A percentile compares a stretch with the other conserved stretches of the same genome.
phyloP scores from a whole-genome alignment of 1,140 invertebrate species.

The Agrypnia vestita region DNA sequence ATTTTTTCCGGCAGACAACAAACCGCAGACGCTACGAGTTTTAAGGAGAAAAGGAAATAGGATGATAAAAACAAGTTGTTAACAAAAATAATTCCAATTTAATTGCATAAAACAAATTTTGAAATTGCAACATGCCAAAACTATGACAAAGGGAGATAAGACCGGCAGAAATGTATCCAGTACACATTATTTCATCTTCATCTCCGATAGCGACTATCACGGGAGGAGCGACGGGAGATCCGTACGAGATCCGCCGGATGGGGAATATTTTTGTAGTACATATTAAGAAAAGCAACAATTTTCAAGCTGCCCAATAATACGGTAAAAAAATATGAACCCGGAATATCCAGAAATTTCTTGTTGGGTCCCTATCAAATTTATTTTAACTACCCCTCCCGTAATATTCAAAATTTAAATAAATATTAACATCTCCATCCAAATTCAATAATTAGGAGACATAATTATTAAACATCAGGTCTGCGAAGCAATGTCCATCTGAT shows the following conservation, averaged over 20 bases:
- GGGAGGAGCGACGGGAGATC: background rate
- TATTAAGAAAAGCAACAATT: background rate
- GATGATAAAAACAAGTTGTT: background rate
- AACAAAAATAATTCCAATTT: constrained; percentile 25
- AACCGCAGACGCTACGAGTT: too few relatives aligned
- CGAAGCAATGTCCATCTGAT: too few relatives aligned
- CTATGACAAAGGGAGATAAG: background rate
- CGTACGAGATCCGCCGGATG: background rate
- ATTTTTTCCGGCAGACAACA: too few relatives aligned
- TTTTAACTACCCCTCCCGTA: too few relatives aligned
- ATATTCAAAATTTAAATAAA: too few relatives aligned
- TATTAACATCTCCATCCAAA: too few relatives aligned
- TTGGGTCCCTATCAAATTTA: too few relatives aligned
- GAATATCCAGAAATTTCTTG: too few relatives aligned
- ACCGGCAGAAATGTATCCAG: background rate
- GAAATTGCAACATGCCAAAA: constrained; percentile 8
- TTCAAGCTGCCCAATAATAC: too few relatives aligned
- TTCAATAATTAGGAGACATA: too few relatives aligned
- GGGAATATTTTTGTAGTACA: background rate
- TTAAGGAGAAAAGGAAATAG: background rate
- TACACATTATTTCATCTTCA: constrained; percentile 1
- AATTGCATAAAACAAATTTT: constrained; percentile 2
- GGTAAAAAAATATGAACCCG: too few relatives aligned
- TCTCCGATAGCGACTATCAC: background rate
- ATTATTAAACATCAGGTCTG: too few relatives aligned